Base-by-base conservation (phyloP, 2,113 vertebrate species). In the Microtus ochrogaster region DNA sequence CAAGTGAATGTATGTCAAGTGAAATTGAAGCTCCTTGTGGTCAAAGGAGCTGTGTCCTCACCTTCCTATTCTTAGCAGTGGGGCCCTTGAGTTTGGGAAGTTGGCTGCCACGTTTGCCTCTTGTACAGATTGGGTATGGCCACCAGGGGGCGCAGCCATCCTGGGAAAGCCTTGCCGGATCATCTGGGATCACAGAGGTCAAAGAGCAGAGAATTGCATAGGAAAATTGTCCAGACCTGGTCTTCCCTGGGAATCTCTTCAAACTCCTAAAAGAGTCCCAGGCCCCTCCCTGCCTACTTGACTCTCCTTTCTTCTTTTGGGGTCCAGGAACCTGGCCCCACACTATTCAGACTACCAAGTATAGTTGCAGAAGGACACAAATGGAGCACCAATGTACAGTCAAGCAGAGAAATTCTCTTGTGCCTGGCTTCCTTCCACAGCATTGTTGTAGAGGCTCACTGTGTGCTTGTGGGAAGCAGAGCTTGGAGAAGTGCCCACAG, bases 61-160 rank as follows among this genome's bases (percentile, higher is more conserved):
- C 0, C 3, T 68, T 74, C 65, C 9, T 17, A 30, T 76, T 76
- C 26, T 81, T 84, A 63, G 19, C 36, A 19, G 47, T 70, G 66
- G 81, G 68, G 70, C 95, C 47, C 63, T 30, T 49, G 84, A 90
- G 65, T 49, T 49, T 68, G 61, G 66, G 66, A 86, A 19, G 55
- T 52, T 12, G 44, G 41, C 16, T 14, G 41, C 24, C 0, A 0
- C 12, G 1, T 28, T 8, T 41, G 41, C 41, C 47, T 49, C 89
- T 33, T 91, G 41, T 78, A 61, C 22, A 13, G n/a, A 24, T 47
- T 39, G 22, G 5, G 0, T 6, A 13, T 44, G 94, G 55, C 97
- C 97, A 90, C 88, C 94, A 97, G 97, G 86, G 96, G 97, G 97
- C 89, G 30, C 82, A 13, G 68, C 78, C 68, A 68, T 44, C 90